Evolutionary conservation across 2,888 invertebrate genomes (phyloP).

Genomic region (Kryphioiulus occultus): DNA sequence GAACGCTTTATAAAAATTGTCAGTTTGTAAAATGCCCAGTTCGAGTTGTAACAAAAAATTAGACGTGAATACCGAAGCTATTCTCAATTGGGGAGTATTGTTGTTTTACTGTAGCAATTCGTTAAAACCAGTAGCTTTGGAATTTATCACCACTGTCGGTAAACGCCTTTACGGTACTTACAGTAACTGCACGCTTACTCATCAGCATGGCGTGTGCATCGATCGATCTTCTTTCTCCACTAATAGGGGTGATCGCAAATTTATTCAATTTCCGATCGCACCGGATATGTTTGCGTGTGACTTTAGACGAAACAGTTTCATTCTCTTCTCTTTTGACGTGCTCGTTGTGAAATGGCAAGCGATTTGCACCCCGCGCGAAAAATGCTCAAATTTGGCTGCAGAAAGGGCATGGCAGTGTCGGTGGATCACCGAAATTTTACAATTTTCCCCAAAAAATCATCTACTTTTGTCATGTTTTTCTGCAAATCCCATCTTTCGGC

Average conservation of each 20-base stretch:
- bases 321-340: background rate
- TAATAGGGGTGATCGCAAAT: background rate
- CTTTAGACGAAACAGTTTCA: background rate
- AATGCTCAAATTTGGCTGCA: background rate
- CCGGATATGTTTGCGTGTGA: background rate
- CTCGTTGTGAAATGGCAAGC: background rate
- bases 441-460: background rate
- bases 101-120: too few relatives aligned
- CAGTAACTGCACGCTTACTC: background rate
- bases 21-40: too few relatives aligned
- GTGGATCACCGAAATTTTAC: background rate
- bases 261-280: background rate
- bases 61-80: too few relatives aligned
- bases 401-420: background rate
- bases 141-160: background rate
- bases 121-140: background rate
- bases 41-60: too few relatives aligned
- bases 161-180: background rate
- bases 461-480: background rate
- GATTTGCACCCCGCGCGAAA: background rate
- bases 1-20: too few relatives aligned
- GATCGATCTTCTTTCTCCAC: background rate
- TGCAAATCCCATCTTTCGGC: background rate
- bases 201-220: conserved; percentile 30
- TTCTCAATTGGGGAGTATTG: too few relatives aligned